Evolutionary conservation across 2,797 vertebrate genomes (phyloP).

Genomic region (Lutjanus campechanus): DNA sequence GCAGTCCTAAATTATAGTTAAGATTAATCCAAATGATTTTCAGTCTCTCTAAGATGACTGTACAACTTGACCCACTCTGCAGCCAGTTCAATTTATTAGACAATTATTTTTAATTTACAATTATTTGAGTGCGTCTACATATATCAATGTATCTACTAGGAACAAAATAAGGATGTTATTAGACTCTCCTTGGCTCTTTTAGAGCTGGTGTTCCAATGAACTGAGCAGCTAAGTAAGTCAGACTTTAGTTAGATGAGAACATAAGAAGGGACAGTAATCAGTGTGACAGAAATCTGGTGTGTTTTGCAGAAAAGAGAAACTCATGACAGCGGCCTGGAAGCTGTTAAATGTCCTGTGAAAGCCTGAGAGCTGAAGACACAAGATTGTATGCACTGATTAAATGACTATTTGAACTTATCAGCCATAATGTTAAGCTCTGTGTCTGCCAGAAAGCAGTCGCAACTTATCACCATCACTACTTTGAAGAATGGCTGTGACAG

Average conservation of each 20-base stretch:
- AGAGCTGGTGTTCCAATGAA: neutral
- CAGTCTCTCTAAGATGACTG: neutral
- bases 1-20: neutral
- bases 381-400: slow-evolving; percentile 32
- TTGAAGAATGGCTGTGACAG: slow-evolving; percentile 33
- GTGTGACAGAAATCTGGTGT: slow-evolving; percentile 14
- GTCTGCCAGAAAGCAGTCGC: slow-evolving; percentile 26
- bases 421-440: slow-evolving; percentile 20
- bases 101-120: neutral
- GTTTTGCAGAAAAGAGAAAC: slow-evolving; percentile 19
- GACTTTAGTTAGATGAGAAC: slow-evolving; percentile 18
- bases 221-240: neutral
- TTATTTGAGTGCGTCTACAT: neutral
- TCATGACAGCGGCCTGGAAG: slow-evolving; percentile 30
- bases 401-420: slow-evolving; percentile 35
- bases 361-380: slow-evolving; percentile 11
- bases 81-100: neutral
- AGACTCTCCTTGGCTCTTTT: neutral
- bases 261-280: slow-evolving; percentile 9
- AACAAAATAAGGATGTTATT: neutral
- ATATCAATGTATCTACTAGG: neutral
- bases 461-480: slow-evolving; percentile 19
- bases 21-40: neutral
- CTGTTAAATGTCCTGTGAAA: slow-evolving; percentile 2
- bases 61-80: neutral